Conservation (phyloP, 2,797 vertebrate genomes). For the Acanthornis magna region DNA sequence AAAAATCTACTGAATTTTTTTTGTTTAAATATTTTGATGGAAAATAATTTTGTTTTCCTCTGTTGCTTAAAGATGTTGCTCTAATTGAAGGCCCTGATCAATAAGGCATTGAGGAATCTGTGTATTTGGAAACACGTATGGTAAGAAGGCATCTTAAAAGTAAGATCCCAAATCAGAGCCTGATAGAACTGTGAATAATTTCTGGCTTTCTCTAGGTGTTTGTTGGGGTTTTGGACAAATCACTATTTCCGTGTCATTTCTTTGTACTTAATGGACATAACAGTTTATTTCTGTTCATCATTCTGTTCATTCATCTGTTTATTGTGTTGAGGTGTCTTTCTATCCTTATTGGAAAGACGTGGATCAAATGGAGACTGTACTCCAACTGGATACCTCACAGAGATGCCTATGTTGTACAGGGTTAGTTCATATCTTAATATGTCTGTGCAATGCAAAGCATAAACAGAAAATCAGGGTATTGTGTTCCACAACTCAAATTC, state of each 20-base stretch:
- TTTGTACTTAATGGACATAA: not conserved
- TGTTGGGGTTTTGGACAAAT: not conserved
- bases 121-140: not conserved
- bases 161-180: not conserved
- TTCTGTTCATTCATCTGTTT: not conserved
- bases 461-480: not conserved
- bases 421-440: not conserved
- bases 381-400: not conserved
- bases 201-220: not conserved
- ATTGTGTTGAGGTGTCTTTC: not conserved
- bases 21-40: not conserved
- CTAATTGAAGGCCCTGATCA: not conserved
- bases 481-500: not conserved
- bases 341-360: not conserved
- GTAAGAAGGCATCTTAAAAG: not conserved
- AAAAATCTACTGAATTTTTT: not conserved
- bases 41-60: not conserved
- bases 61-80: not conserved
- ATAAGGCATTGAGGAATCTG: not conserved
- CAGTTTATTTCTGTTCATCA: not conserved
- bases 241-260: not conserved
- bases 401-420: not conserved
- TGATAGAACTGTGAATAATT: not conserved
- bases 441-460: not conserved
- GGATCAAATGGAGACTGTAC: not conserved